Evolutionary conservation across 2,797 vertebrate species (phyloP).

Genomic region (Chromobotia macracanthus): DNA sequence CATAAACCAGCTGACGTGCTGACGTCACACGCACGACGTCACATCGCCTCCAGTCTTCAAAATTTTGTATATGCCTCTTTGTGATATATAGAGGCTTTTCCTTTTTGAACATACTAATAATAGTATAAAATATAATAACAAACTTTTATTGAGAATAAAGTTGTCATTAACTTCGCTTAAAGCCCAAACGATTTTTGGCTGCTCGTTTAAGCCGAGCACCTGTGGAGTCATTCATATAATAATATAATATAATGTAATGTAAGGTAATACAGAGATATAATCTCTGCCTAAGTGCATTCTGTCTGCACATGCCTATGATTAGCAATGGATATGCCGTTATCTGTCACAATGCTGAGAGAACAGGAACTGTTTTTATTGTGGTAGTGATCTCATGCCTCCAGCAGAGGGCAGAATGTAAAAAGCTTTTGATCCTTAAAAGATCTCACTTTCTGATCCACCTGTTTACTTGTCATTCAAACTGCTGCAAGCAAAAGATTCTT

Average conservation of each 20-base stretch:
- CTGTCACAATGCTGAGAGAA: neutral
- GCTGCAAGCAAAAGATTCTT: neutral
- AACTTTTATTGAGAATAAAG: neutral
- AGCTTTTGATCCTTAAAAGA: conserved; percentile 14
- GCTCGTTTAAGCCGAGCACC: neutral
- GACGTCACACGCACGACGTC: conserved; percentile 70
- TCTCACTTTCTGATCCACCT: neutral
- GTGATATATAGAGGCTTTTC: too few relatives aligned
- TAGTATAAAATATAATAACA: too few relatives aligned
- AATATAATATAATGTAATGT: too few relatives aligned
- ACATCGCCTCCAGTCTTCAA: neutral
- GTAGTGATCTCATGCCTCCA: conserved; percentile 24
- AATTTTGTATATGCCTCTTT: neutral
- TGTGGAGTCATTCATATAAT: neutral
- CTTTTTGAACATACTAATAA: neutral
- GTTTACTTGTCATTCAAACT: neutral
- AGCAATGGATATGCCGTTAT: neutral
- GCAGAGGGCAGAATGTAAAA: conserved; percentile 49
- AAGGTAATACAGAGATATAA: too few relatives aligned
- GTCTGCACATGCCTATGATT: neutral
- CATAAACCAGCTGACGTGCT: conserved; percentile 78
- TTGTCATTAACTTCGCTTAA: neutral
- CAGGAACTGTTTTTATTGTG: neutral
- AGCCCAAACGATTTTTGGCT: neutral
- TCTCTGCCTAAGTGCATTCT: neutral